phyloP scores from a whole-genome alignment of 2,888 invertebrate species.

The Drosophila monieri region DNA sequence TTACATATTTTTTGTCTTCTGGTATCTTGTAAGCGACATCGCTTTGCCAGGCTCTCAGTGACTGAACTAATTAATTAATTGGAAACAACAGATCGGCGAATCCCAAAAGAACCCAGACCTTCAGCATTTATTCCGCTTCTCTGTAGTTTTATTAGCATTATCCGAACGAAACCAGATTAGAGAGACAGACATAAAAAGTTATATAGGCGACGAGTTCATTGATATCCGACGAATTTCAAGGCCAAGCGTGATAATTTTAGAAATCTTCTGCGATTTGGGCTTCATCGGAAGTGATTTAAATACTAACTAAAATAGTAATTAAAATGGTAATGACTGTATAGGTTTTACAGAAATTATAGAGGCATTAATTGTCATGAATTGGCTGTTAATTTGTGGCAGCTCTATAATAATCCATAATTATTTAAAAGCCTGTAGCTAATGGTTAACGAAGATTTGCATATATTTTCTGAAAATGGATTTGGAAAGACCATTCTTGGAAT shows the following conservation, averaged over 20 bases:
- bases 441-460: conserved; percentile 14
- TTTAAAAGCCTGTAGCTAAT: conserved; percentile 15
- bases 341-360: conserved; percentile 32
- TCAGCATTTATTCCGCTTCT: conserved; percentile 13
- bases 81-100: conserved; percentile 22
- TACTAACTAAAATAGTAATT: conserved; percentile 8
- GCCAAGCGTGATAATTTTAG: conserved; percentile 14
- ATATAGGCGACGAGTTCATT: conserved; percentile 55
- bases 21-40: conserved; percentile 48
- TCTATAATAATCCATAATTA: conserved; percentile 19
- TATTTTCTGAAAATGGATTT: conserved; percentile 5
- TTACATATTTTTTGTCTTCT: conserved; percentile 16
- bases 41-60: conserved; percentile 18
- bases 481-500: conserved; percentile 27
- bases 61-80: conserved; percentile 48
- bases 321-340: neutral
- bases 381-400: conserved; percentile 1
- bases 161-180: conserved; percentile 41
- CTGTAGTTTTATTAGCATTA: conserved; percentile 28
- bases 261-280: conserved; percentile 12
- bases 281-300: conserved; percentile 19
- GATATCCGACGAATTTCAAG: conserved; percentile 33
- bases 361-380: conserved; percentile 21
- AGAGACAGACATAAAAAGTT: conserved; percentile 2
- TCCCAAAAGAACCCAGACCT: conserved; percentile 13